Base-by-base conservation (phyloP, 2,797 vertebrate species). In the Pantherophis vulpinus region DNA sequence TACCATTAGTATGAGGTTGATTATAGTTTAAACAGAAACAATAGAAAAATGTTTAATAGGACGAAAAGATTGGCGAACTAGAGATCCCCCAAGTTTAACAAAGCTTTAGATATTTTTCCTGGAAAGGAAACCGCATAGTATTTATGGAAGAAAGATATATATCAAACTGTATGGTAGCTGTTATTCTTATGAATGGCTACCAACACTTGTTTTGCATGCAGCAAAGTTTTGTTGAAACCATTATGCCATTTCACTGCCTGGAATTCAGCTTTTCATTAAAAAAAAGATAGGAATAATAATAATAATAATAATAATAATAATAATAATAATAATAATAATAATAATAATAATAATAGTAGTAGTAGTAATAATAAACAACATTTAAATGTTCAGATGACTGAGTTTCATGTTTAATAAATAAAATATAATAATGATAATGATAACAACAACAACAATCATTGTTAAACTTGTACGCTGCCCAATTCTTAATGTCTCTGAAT, bases 1-100 rank as follows among this genome's bases (percentile, higher is more conserved):
- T 92, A 51, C 18, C 18, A 55, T 23, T 90, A 13, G 51, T 55
- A 12, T 56, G 89, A 83, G n/a, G 32, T 66, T 63, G 32, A 88
- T 90, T 90, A 87, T 88, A 56, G 20, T 91, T 90, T 90, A 86
- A 95, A 14, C 0, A 51, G 20, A 89, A 54, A 0, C 8, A 91
- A 55, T 91, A 90, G 20, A 89, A 91, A 92, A 61, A 27, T 92
- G 92, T 94, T 1, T 14, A 92, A 88, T 27, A 59, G 74, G 83
- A 91, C 7, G 1, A 54, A 25, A 29, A 90, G 4, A 56, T 8
- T 90, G 88, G 56, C 74, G 91, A 29, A 55, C 90, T 89, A 93
- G 90, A 92, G 94, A 83, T 91, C 89, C 87, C 93, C 20, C 59
- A 74, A 88, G 14, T 93, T 93, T 94, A 89, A 29, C 89, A 6